Evolutionary conservation across 2,113 vertebrate species (phyloP).

Genomic region (Pelodiscus sinensis): DNA sequence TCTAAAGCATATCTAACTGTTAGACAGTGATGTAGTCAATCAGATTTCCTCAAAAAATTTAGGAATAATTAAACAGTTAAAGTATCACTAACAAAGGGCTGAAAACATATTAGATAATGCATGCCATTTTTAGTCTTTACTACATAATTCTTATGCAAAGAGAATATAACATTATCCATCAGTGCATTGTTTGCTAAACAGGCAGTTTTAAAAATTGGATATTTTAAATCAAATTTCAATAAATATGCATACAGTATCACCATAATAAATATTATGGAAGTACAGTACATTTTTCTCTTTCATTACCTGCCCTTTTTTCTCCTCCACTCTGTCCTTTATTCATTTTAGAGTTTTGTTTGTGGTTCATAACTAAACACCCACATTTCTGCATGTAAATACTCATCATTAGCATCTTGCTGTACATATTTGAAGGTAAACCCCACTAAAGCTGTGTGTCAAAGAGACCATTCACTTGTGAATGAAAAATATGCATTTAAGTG

Average conservation of each 20-base stretch:
- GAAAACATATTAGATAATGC: background rate
- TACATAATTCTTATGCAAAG: constrained; percentile 15
- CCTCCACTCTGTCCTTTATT: background rate
- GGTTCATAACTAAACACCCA: constrained; percentile 2
- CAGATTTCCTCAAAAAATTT: background rate
- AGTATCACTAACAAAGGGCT: background rate
- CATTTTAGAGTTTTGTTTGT: background rate
- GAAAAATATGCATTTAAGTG: constrained; percentile 11
- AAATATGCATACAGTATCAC: background rate
- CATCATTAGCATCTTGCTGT: background rate
- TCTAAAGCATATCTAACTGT: background rate
- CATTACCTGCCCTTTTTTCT: background rate
- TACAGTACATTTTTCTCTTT: background rate
- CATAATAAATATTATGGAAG: background rate
- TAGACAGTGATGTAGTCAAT: background rate
- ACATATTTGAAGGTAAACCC: constrained; percentile 28
- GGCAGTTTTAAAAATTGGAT: constrained; percentile 21
- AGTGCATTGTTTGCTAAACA: constrained; percentile 35
- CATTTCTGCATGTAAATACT: constrained; percentile 15
- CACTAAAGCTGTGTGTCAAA: background rate
- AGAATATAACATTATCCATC: background rate
- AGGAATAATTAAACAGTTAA: background rate
- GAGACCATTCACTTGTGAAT: constrained; percentile 44
- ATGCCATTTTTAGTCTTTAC: constrained; percentile 50
- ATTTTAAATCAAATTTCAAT: background rate